phyloP scores from a whole-genome alignment of 2,797 vertebrate species.

The Mormyrops boulengeri region DNA sequence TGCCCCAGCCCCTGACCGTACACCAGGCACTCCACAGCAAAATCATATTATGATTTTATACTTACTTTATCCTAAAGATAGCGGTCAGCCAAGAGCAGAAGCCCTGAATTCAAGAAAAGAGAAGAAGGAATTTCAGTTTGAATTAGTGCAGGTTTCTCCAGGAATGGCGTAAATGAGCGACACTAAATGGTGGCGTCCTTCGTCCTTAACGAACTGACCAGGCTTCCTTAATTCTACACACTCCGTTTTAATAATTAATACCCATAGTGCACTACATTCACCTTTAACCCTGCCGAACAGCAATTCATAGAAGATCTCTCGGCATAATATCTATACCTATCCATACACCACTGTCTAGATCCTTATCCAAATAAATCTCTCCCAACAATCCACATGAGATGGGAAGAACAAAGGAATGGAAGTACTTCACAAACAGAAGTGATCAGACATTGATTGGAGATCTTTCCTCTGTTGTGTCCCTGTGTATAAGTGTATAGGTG shows the following conservation, averaged over 20 bases:
- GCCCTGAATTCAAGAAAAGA: constrained; percentile 57
- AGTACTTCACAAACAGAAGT: not conserved
- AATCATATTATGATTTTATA: constrained; percentile 31
- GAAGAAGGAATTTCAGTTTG: constrained; percentile 1
- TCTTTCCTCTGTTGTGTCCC: not conserved
- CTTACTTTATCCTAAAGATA: constrained; percentile 99
- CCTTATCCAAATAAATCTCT: not conserved
- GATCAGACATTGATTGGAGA: not conserved
- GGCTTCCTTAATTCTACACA: not conserved
- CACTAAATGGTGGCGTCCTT: not conserved
- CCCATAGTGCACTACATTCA: not conserved
- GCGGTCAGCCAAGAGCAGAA: constrained; percentile 97
- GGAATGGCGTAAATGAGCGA: not conserved
- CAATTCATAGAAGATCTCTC: not conserved
- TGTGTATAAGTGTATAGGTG: not conserved
- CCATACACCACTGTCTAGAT: not conserved
- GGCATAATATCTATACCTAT: not conserved
- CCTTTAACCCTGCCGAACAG: not conserved
- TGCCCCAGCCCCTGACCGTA: not conserved
- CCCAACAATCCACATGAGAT: not conserved
- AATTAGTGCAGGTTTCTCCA: not conserved
- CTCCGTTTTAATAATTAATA: not conserved
- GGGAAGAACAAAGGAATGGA: not conserved
- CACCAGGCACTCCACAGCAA: not conserved
- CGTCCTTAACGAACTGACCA: not conserved